These are phyloP conservation scores for Notolepis coatsorum DNA, from an alignment of 2,797 vertebrate genomes.

Conservation along the genomic window DNA sequence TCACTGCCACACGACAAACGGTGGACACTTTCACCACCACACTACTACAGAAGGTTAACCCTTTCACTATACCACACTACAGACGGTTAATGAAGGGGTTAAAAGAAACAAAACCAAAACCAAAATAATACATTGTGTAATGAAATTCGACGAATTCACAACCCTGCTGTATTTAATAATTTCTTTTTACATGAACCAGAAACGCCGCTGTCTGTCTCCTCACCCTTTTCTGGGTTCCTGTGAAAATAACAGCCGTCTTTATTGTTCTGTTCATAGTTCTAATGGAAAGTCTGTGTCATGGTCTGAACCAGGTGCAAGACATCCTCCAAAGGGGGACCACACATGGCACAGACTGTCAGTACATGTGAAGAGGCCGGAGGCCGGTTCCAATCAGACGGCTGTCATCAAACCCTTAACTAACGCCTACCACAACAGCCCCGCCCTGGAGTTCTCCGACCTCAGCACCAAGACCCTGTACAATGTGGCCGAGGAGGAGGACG, in stretches of 20 bases:
- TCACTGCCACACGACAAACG: no score
- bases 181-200: constrained; percentile 72
- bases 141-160: no score
- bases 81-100: no score
- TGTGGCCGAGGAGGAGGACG: constrained; percentile 90
- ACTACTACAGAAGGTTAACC: no score
- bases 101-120: background rate
- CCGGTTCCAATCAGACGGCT: constrained; percentile 97
- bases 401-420: constrained; percentile 99
- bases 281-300: constrained; percentile 99
- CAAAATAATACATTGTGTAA: constrained; percentile 11
- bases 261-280: constrained; percentile 99
- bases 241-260: constrained; percentile 90
- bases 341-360: constrained; percentile 99
- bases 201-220: constrained; percentile 74
- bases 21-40: no score
- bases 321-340: constrained; percentile 95
- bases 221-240: constrained; percentile 79
- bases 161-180: no score
- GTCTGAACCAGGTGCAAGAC: constrained; percentile 99
- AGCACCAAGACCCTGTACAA: constrained; percentile 96
- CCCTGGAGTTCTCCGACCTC: constrained; percentile 91
- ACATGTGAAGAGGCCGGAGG: constrained; percentile 97
- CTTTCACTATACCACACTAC: no score
- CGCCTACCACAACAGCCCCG: constrained; percentile 89